These are phyloP conservation scores for Raja brachyura DNA, from an alignment of 2,113 vertebrate species.

Conservation along the genomic window DNA sequence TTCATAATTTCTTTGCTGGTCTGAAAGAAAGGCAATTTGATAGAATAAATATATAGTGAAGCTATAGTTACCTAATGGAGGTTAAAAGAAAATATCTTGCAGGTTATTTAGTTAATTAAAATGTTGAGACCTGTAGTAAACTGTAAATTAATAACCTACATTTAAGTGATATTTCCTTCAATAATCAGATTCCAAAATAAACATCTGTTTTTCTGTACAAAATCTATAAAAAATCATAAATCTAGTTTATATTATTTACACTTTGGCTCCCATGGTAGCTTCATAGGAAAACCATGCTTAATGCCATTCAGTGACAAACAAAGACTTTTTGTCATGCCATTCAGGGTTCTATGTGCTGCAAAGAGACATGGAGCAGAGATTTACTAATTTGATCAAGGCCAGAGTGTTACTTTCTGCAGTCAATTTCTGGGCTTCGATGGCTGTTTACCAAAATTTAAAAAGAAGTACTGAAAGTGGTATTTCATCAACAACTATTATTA, in stretches of 20 bases:
- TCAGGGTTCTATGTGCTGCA: constrained; percentile 71
- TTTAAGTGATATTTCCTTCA: not conserved
- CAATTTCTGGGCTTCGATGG: not conserved
- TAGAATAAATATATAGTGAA: constrained; percentile 60
- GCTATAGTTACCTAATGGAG: constrained; percentile 56
- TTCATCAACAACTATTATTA: not conserved
- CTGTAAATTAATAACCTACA: not conserved
- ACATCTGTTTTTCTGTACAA: not conserved
- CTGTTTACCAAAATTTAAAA: not conserved
- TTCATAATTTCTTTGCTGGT: constrained; percentile 69
- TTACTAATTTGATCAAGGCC: not conserved
- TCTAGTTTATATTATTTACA: constrained; percentile 61
- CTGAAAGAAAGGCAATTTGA: constrained; percentile 67
- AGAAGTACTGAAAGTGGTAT: not conserved
- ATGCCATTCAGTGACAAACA: constrained; percentile 82
- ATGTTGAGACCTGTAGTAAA: constrained; percentile 39
- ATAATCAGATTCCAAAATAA: not conserved
- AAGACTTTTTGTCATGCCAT: constrained; percentile 72
- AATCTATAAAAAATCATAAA: not conserved
- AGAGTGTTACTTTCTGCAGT: not conserved
- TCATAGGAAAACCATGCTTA: constrained; percentile 85
- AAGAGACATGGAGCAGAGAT: constrained; percentile 65
- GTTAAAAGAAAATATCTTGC: constrained; percentile 57
- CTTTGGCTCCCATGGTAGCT: constrained; percentile 71
- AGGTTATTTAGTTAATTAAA: constrained; percentile 49